phyloP scores from a whole-genome alignment of 2,113 vertebrate species.

The Tachycineta bicolor region DNA sequence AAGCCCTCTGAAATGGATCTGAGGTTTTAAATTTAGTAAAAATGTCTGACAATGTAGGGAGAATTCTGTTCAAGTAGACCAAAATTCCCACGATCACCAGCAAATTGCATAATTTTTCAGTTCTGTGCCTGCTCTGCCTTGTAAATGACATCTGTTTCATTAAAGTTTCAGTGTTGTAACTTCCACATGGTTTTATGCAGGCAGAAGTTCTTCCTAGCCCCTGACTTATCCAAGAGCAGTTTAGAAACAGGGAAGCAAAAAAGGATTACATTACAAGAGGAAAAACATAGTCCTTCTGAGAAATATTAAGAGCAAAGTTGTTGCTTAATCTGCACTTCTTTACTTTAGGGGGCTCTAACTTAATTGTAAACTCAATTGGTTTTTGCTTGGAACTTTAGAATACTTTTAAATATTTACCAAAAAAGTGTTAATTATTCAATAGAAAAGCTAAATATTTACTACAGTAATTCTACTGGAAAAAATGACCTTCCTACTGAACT shows the following conservation, averaged over 20 bases:
- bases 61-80: not conserved
- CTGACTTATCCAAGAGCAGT: not conserved
- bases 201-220: not conserved
- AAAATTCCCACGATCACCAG: not conserved
- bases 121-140: not conserved
- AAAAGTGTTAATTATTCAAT: not conserved
- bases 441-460: constrained; percentile 28
- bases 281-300: too few species aligned
- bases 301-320: not conserved
- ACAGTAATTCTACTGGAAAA: not conserved
- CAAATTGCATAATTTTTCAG: not conserved
- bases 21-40: not conserved
- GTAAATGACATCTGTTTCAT: not conserved
- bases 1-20: not conserved
- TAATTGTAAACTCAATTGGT: not conserved
- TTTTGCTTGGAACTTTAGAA: not conserved
- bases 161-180: not conserved
- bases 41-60: not conserved
- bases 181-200: not conserved
- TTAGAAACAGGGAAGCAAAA: too few species aligned
- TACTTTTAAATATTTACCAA: constrained; percentile 31
- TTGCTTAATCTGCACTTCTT: not conserved
- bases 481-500: not conserved
- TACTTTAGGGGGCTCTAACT: not conserved
- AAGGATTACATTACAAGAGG: too few species aligned